Conservation (phyloP, 2,797 vertebrate species). For the Buphagus erythrorhynchus region DNA sequence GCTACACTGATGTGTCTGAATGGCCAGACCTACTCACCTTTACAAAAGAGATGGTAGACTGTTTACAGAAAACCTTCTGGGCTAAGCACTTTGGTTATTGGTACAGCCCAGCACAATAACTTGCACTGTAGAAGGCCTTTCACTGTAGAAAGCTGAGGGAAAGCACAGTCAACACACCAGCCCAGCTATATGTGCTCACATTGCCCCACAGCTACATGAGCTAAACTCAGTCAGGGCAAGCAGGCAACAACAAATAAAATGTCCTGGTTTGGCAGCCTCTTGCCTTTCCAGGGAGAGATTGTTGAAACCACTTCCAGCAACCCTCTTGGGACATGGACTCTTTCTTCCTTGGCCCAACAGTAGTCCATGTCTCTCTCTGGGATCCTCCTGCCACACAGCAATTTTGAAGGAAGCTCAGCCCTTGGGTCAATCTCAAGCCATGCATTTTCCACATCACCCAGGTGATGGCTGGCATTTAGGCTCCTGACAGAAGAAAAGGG, state of each 20-base stretch:
- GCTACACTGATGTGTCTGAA: background rate
- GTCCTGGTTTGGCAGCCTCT: background rate
- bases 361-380: background rate
- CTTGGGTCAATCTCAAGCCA: background rate
- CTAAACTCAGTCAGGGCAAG: background rate
- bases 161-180: background rate
- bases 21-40: background rate
- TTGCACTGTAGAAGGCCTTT: background rate
- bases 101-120: background rate
- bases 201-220: background rate
- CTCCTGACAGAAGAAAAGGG: background rate
- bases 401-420: background rate
- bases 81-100: background rate
- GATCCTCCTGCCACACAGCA: background rate
- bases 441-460: background rate
- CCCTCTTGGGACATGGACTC: accelerated
- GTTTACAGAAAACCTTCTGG: background rate
- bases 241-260: constrained; percentile 7
- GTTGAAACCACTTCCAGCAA: background rate
- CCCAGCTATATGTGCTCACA: background rate
- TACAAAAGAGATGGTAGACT: background rate
- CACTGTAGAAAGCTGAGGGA: background rate
- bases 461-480: background rate
- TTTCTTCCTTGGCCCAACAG: background rate
- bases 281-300: background rate